Evolutionary conservation across 2,797 vertebrate genomes (phyloP), one percentile per base, ranked within the genome.

Genomic region (Acrossocheilus wenchowensis): DNA sequence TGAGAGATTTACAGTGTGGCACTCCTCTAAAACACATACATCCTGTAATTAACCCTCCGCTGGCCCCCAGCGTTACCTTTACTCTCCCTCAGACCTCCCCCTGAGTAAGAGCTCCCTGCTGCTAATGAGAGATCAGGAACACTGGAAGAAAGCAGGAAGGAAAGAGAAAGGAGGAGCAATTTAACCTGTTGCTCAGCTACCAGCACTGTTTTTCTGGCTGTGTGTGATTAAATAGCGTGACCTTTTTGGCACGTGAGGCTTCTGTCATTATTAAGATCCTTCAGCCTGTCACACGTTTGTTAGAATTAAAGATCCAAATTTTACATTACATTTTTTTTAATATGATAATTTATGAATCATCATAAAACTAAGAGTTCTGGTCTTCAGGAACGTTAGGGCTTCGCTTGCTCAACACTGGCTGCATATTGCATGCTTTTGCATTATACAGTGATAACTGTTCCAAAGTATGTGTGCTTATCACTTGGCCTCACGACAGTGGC

Each of bases 11-110:
- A 96, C 93, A 93, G 92, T 83, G 84, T 90, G 88, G 93, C 93
- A 92, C 92, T 94, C 93, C 92, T 95, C 88, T 75, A 95, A 91
- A 95, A 94, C 91, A 93, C 94, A 93, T 92, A 93, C 93, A 95
- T 96, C 95, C 95, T 96, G 94, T 96, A 96, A 96, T 96, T 96
- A 95, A 95, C 94, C 89, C 93, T 89, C 86, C 87, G 89, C 91
- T 92, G 90, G 91, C 94, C 91, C 92, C 91, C 78, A 91, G 89
- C 90, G 85, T 90, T 93, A 91, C 92, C 93, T 94, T 92, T 93
- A 84, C 36, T 43, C 57, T 34, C 17, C 3, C 64, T 4, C 23
- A 10, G 19, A 77, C 87, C 91, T 85, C 89, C 91, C 93, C 91
- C 93, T 86, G 26, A 64, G 8, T 17, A 83, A 78, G 75, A 71